Evolutionary conservation across 1,140 invertebrate species (phyloP).

Genomic region (Sycobia sp.): DNA sequence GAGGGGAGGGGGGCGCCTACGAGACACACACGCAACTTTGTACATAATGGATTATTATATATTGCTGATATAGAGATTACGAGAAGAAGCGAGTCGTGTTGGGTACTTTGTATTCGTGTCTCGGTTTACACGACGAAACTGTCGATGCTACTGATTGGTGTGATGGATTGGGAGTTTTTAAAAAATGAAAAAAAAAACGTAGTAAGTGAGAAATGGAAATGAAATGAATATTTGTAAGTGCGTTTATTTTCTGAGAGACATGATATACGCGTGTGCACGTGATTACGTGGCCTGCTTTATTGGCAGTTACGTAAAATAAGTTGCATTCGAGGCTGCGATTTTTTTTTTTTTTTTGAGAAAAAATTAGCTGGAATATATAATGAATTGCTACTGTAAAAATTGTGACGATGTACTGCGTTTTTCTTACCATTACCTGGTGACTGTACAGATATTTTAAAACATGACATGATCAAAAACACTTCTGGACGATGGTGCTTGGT

Average conservation of each 20-base stretch:
- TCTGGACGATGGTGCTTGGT: too few relatives aligned
- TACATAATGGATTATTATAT: not conserved
- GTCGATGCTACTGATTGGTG: too few relatives aligned
- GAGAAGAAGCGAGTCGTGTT: not conserved
- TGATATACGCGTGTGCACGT: not conserved
- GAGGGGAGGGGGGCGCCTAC: too few relatives aligned
- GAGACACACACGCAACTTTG: too few relatives aligned
- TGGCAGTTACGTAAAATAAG: constrained; percentile 21
- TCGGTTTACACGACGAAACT: too few relatives aligned
- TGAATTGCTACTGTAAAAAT: constrained; percentile 9
- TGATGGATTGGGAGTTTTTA: too few relatives aligned
- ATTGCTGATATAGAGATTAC: not conserved
- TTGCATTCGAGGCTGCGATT: constrained; percentile 27
- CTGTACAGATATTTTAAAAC: constrained; percentile 11
- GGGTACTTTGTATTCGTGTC: too few relatives aligned
- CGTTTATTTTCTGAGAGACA: not conserved
- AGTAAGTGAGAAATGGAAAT: not conserved
- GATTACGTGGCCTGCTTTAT: constrained; percentile 9
- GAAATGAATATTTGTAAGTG: not conserved
- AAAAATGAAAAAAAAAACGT: not conserved
- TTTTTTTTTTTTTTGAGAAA: not conserved
- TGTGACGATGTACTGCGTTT: constrained; percentile 3
- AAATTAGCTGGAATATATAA: not conserved
- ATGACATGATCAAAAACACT: not conserved
- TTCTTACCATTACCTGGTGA: not conserved